phyloP scores from a whole-genome alignment of 2,888 invertebrate genomes.

The Thyatira batis region DNA sequence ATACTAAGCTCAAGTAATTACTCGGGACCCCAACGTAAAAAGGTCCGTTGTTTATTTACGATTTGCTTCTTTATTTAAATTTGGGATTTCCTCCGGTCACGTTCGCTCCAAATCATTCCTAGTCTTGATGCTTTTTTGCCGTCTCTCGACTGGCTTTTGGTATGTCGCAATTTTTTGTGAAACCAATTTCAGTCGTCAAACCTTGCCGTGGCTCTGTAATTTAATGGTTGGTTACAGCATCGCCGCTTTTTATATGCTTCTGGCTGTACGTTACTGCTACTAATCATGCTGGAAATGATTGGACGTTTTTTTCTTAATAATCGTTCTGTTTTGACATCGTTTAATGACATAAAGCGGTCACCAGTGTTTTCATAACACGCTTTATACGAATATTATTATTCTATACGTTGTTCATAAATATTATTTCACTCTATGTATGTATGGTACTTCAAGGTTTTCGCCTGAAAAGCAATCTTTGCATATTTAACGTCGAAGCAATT shows the following conservation, averaged over 20 bases:
- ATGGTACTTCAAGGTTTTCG: neutral
- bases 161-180: slow-evolving; percentile 35
- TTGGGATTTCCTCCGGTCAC: neutral
- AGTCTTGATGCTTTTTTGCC: neutral
- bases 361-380: neutral
- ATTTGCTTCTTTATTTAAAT: neutral
- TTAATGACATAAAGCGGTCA: neutral
- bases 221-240: slow-evolving; percentile 14
- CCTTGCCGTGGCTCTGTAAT: slow-evolving; percentile 17
- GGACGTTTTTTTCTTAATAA: neutral
- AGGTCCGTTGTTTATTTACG: neutral
- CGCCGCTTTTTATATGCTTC: slow-evolving; percentile 15
- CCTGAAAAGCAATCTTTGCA: neutral
- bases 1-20: neutral
- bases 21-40: neutral
- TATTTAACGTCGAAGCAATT: neutral
- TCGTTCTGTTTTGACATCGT: neutral
- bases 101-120: neutral
- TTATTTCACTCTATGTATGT: neutral
- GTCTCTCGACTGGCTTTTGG: slow-evolving; percentile 22
- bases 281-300: neutral
- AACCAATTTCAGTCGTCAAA: slow-evolving; percentile 32
- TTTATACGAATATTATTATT: neutral
- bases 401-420: neutral
- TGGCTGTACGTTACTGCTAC: neutral